These are phyloP conservation scores for Triplophysa dalaica DNA, from an alignment of 2,113 vertebrate genomes.

Conservation along the genomic window DNA sequence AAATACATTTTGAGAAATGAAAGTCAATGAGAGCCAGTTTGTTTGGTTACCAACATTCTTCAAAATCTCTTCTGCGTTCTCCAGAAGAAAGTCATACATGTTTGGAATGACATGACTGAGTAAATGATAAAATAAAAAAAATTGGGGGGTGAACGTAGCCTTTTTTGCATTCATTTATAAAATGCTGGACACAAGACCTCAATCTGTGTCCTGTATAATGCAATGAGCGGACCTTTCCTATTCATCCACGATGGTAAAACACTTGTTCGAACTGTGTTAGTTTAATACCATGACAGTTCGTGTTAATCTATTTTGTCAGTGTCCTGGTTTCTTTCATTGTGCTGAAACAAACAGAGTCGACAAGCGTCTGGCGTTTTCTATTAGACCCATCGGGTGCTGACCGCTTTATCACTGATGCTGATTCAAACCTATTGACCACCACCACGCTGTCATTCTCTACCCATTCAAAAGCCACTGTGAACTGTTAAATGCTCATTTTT, in stretches of 20 bases:
- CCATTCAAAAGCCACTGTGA: neutral
- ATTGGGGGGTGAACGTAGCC: too few species aligned
- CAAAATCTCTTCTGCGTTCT: too few species aligned
- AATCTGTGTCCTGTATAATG: neutral
- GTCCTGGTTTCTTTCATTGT: conserved; percentile 24
- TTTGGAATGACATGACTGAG: too few species aligned
- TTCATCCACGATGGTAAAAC: conserved; percentile 5
- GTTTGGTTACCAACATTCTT: too few species aligned
- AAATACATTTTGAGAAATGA: too few species aligned
- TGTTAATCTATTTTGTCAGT: conserved; percentile 60
- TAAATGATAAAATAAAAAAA: too few species aligned
- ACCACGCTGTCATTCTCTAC: neutral
- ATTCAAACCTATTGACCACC: conserved; percentile 43
- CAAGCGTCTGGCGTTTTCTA: conserved; percentile 44
- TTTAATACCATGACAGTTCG: conserved; percentile 56
- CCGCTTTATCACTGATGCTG: conserved; percentile 22
- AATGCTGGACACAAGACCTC: neutral
- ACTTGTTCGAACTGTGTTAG: conserved; percentile 43
- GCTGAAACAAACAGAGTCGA: conserved; percentile 24
- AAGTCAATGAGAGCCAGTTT: too few species aligned
- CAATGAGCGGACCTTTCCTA: neutral
- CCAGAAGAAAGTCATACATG: too few species aligned
- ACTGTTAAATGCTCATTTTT: conserved; percentile 4
- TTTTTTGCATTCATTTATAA: neutral
- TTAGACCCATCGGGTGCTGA: conserved; percentile 35